A percentile compares a stretch with the other conserved stretches of the same genome.
These are phyloP conservation scores for Sparidentex hasta DNA, from an alignment of 2,797 vertebrate species.

Conservation along the genomic window DNA sequence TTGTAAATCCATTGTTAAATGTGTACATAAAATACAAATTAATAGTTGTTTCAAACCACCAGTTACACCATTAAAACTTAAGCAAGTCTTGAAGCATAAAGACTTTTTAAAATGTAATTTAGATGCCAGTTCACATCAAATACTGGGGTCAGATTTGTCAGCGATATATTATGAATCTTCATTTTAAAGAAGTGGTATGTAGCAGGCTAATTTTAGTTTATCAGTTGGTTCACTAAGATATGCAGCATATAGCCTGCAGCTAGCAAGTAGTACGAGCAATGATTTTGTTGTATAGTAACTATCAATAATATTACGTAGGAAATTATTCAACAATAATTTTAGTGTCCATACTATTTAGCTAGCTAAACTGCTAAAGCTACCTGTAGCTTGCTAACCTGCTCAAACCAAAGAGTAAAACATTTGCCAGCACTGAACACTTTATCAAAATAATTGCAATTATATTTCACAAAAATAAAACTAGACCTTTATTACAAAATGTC, in stretches of 20 bases:
- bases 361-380: neutral
- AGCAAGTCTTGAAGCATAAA: neutral
- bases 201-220: neutral
- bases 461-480: neutral
- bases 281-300: neutral
- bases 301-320: neutral
- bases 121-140: neutral
- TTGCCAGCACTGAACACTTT: neutral
- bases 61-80: neutral
- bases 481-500: too few species aligned
- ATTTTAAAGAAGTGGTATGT: neutral
- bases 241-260: neutral
- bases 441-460: neutral
- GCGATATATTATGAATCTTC: neutral
- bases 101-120: neutral
- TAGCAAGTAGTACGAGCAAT: neutral
- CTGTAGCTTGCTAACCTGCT: neutral
- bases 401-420: neutral
- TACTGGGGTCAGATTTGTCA: neutral
- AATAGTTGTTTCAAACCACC: neutral
- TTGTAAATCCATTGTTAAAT: neutral
- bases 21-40: neutral
- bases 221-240: neutral
- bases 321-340: neutral
- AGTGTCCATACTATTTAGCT: too few species aligned